Evolutionary conservation across 2,113 vertebrate species (phyloP).

Genomic region (Malaclemys terrapin): DNA sequence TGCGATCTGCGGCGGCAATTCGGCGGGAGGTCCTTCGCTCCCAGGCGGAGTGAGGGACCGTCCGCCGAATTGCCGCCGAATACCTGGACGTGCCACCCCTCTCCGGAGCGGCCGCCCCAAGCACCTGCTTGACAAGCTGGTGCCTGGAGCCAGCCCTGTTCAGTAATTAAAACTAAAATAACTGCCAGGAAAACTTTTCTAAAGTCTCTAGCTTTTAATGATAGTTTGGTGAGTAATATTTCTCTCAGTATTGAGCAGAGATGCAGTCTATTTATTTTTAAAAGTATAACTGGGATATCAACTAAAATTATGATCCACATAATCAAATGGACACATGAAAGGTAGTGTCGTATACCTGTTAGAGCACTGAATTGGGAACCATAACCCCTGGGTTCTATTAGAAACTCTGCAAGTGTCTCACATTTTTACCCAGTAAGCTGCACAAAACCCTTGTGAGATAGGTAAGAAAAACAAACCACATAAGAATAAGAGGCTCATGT

Average conservation of each 20-base stretch:
- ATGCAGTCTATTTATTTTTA: neutral
- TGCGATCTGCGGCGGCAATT: too few relatives aligned
- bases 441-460: neutral
- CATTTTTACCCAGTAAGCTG: neutral
- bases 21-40: too few relatives aligned
- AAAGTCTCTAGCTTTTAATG: neutral
- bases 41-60: too few relatives aligned
- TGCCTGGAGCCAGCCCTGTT: neutral
- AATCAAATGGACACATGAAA: neutral
- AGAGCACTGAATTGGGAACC: neutral
- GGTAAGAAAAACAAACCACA: neutral
- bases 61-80: too few relatives aligned
- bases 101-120: too few relatives aligned
- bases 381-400: neutral
- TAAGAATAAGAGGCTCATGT: neutral
- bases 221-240: neutral
- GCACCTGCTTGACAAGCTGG: too few relatives aligned
- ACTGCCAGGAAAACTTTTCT: neutral
- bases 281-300: neutral
- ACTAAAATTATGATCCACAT: neutral
- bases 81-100: too few relatives aligned
- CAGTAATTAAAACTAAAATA: neutral
- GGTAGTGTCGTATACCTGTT: neutral
- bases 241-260: neutral
- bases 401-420: neutral